phyloP scores from a whole-genome alignment of 2,888 invertebrate genomes.

The Dolomedes plantarius region DNA sequence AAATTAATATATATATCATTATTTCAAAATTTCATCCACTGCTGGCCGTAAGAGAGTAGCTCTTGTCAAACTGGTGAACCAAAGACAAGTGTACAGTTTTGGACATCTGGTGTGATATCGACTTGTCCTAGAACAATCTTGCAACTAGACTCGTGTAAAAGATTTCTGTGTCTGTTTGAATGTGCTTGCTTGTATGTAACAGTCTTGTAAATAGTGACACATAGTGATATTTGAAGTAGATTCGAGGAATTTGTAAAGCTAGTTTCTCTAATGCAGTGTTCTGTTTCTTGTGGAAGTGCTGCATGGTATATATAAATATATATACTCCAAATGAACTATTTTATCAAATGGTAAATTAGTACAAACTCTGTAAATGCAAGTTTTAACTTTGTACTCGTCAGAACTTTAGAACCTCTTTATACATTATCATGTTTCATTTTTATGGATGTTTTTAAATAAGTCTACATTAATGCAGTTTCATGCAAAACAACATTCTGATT shows the following conservation, averaged over 20 bases:
- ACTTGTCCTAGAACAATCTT: neutral
- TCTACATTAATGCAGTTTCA: neutral
- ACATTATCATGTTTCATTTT: slow-evolving; percentile 45
- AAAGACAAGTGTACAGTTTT: neutral
- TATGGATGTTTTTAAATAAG: slow-evolving; percentile 29
- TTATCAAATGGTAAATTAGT: slow-evolving; percentile 58
- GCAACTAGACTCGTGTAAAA: neutral
- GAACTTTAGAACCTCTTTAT: slow-evolving; percentile 37
- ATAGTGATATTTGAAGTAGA: slow-evolving; percentile 40
- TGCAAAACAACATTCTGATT: neutral
- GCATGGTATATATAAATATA: slow-evolving; percentile 18
- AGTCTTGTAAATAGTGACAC: slow-evolving; percentile 51
- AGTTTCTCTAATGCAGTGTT: slow-evolving; percentile 40
- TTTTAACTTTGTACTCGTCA: slow-evolving; percentile 67
- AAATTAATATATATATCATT: too few species aligned
- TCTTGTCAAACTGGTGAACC: neutral
- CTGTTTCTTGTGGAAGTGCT: slow-evolving; percentile 25
- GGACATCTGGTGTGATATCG: slow-evolving; percentile 9
- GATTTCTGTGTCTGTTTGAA: neutral
- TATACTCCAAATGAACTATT: slow-evolving; percentile 41
- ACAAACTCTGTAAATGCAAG: slow-evolving; percentile 62
- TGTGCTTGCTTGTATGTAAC: slow-evolving; percentile 46
- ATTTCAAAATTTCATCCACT: neutral
- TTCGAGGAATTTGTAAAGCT: slow-evolving; percentile 29
- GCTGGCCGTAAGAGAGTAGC: neutral